Percentiles rank a stretch among this genome's conserved stretches.
Conservation (phyloP, 2,888 invertebrate species). For the Linnaemya vulpina region DNA sequence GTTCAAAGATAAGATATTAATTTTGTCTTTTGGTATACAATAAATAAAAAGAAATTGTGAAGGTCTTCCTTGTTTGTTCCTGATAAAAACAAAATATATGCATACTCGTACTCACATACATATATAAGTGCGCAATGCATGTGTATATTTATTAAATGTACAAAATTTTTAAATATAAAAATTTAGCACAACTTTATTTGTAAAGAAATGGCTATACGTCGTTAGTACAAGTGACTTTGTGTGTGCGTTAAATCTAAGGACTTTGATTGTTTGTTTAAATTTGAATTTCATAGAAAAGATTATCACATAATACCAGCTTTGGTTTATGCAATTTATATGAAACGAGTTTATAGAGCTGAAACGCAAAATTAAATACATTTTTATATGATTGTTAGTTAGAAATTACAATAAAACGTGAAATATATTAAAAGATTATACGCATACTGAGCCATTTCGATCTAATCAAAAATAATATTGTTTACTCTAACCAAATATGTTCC, state of each 20-base stretch:
- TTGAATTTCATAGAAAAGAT: neutral
- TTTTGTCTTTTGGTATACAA: conserved; percentile 26
- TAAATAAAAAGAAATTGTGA: conserved; percentile 12
- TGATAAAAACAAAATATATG: neutral
- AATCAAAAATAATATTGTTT: no score
- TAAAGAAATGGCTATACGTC: neutral
- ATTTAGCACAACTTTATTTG: neutral
- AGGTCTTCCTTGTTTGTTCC: conserved; percentile 22
- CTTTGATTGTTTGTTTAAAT: neutral
- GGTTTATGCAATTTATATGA: neutral
- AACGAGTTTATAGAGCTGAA: neutral
- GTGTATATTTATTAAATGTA: neutral
- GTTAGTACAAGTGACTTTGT: neutral
- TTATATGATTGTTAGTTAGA: no score
- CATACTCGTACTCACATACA: no score
- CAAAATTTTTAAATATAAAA: neutral
- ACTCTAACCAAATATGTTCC: no score
- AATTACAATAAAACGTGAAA: no score
- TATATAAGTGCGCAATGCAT: neutral
- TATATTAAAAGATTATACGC: no score
- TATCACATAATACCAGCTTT: neutral
- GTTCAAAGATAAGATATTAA: conserved; percentile 42
- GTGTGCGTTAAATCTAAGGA: neutral
- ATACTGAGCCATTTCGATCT: no score
- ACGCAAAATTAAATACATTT: neutral